A percentile compares a stretch with the other conserved stretches of the same genome.
phyloP scores from a whole-genome alignment of 2,113 vertebrate genomes.

The Ictidomys tridecemlineatus region DNA sequence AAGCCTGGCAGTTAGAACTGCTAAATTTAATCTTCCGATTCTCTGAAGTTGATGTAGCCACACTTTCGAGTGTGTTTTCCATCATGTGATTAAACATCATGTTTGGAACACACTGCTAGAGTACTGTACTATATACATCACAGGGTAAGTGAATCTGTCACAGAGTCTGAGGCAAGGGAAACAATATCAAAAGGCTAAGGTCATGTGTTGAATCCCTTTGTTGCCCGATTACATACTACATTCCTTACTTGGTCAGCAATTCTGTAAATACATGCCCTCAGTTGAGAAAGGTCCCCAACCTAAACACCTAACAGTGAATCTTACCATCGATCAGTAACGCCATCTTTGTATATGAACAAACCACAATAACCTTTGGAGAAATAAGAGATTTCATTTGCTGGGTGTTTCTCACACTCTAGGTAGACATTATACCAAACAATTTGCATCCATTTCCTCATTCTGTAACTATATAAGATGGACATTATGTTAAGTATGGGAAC shows the following conservation, averaged over 20 bases:
- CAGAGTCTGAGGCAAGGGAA: not conserved
- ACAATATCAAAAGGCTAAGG: not conserved
- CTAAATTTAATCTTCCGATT: conserved; percentile 54
- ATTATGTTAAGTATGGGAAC: not conserved
- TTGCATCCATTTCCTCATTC: not conserved
- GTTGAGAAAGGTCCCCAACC: not conserved
- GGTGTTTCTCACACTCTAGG: not conserved
- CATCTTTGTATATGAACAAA: not conserved
- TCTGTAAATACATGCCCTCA: not conserved
- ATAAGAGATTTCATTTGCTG: not conserved
- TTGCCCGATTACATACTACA: not conserved
- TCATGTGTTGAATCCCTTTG: not conserved
- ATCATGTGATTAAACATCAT: conserved; percentile 5
- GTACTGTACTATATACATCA: not conserved
- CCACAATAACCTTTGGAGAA: not conserved
- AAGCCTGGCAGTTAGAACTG: conserved; percentile 5
- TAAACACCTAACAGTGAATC: not conserved
- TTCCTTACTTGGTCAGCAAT: not conserved
- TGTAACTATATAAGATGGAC: not conserved
- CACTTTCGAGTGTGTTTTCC: not conserved
- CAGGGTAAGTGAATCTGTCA: not conserved
- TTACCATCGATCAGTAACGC: not conserved
- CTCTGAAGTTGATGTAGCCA: not conserved
- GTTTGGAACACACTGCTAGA: not conserved
- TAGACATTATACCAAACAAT: not conserved